Evolutionary conservation across 2,797 vertebrate genomes (phyloP).

Genomic region (Apodemus agrarius): DNA sequence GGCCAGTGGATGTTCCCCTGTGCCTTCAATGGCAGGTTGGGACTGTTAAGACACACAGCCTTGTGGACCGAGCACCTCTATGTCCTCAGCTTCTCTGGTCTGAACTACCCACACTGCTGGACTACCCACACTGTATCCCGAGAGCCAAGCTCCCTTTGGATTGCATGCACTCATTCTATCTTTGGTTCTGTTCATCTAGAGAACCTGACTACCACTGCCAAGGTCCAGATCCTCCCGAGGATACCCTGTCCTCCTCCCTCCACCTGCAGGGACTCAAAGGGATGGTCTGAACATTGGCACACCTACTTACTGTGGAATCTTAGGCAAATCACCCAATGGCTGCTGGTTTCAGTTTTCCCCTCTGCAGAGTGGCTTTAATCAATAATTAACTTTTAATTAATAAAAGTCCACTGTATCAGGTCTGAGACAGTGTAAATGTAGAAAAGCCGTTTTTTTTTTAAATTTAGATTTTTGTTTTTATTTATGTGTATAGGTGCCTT

Average conservation of each 20-base stretch:
- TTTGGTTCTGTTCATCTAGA: neutral
- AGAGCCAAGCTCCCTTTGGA: too few relatives aligned
- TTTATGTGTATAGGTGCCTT: neutral
- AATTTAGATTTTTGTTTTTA: neutral
- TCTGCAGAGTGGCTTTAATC: neutral
- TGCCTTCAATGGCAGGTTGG: neutral
- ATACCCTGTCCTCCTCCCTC: neutral
- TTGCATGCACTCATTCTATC: neutral
- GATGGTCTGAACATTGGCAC: neutral
- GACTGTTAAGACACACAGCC: neutral
- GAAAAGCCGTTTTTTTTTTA: neutral
- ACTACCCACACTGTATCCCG: neutral
- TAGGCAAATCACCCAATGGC: neutral
- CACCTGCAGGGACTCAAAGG: neutral
- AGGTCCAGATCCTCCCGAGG: neutral
- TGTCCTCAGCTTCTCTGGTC: too few relatives aligned
- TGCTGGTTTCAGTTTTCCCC: neutral
- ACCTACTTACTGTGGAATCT: neutral
- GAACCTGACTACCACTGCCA: neutral
- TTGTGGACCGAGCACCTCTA: accelerated
- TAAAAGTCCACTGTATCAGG: neutral
- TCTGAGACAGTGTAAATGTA: neutral
- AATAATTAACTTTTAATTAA: too few relatives aligned
- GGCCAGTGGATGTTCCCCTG: neutral
- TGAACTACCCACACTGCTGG: too few relatives aligned